Base-by-base conservation (phyloP, 2,113 vertebrate species). In the Prinia subflava region DNA sequence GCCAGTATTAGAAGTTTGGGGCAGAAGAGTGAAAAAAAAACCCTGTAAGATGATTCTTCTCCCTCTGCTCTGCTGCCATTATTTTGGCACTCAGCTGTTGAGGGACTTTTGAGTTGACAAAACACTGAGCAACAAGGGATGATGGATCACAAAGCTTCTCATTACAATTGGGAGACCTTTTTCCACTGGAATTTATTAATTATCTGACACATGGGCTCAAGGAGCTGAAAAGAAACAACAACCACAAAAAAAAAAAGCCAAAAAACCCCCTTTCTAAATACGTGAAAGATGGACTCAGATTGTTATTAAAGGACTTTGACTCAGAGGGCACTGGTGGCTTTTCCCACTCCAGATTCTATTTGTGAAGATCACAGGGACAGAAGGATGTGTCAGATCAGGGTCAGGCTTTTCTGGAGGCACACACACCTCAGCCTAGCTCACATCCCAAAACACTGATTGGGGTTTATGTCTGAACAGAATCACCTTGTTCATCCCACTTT, bases 201-300 rank as follows among this genome's bases (percentile, higher is more conserved):
- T 37, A 68, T 27, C 11, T 64, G 27, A 56, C 56, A 15, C 42
- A 62, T 75, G 24, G 16, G 16, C 22, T 79, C 15, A 68, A 64
- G 20, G 33, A 73, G 8, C 9, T 50, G 22, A 55, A 93, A 62
- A 73, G 28, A 62, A 74, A 63, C 25, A 65, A 8, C 24, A 67
- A 6, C n/a, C n/a, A 5, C 87, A 25, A 8, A 6, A 12, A n/a
- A 15, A 4, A 13, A 0, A 4, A 28, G 7, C 4, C n/a, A n/a
- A n/a, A n/a, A n/a, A n/a, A n/a, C n/a, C n/a, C n/a, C n/a, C n/a
- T 67, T 74, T 37, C 28, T 74, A 71, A 94, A 68, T 75, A 74
- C 55, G 16, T 74, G 10, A 70, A n/a, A 63, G 5, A 9, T 24
- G 7, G 16, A 46, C 37, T 86, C 15, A 7, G 23, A 27, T 68